Evolutionary conservation across 2,797 vertebrate species (phyloP).

Genomic region (Neopelma chrysocephalum): DNA sequence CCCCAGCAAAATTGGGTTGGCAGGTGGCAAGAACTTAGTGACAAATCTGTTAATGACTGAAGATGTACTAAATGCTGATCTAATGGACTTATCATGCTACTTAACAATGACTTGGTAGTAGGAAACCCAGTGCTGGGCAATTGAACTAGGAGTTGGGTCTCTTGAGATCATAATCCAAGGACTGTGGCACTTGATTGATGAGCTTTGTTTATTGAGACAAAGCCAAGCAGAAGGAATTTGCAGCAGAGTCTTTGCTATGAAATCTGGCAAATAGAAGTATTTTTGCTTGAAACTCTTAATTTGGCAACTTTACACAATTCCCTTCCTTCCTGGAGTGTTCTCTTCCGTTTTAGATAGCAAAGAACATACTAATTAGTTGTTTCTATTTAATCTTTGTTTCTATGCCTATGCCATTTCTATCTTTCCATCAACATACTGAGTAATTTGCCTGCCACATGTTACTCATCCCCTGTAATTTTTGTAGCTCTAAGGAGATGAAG

Average conservation of each 20-base stretch:
- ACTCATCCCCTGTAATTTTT: background rate
- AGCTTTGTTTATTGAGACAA: background rate
- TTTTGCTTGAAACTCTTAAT: background rate
- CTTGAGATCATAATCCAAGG: background rate
- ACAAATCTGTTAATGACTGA: background rate
- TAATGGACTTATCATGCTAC: background rate
- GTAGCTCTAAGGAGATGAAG: background rate
- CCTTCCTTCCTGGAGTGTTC: background rate
- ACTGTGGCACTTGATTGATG: background rate
- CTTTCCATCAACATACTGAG: background rate
- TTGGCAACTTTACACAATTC: background rate
- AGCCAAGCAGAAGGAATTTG: background rate
- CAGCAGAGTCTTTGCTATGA: background rate
- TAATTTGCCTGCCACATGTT: background rate
- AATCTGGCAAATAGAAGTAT: background rate
- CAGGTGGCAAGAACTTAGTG: constrained; percentile 30
- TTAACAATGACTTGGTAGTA: background rate
- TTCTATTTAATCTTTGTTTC: background rate
- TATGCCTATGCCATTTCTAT: background rate
- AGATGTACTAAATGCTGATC: background rate
- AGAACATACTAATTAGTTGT: background rate
- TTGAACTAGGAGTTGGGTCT: background rate
- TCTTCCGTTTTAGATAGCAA: background rate
- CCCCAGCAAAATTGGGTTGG: background rate
- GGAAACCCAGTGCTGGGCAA: background rate